phyloP scores from a whole-genome alignment of 1,140 invertebrate species.

The Parapsyche elsis region DNA sequence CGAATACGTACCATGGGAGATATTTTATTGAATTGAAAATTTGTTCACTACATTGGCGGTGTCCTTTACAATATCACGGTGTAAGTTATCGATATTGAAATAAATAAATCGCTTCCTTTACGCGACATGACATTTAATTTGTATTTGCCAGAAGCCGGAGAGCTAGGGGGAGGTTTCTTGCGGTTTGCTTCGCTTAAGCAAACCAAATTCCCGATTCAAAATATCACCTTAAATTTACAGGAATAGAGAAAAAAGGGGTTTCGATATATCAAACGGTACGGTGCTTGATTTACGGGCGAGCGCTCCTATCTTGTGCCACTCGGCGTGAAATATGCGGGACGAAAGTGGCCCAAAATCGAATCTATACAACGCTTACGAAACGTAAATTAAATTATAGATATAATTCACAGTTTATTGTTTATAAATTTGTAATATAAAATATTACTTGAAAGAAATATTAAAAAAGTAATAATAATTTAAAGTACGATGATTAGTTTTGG shows the following conservation, averaged over 20 bases:
- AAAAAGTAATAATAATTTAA: background rate
- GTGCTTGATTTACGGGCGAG: conserved; percentile 32
- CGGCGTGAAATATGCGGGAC: conserved; percentile 22
- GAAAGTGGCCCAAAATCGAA: background rate
- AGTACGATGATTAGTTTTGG: background rate
- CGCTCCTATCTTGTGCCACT: conserved; percentile 12
- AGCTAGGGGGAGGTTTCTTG: background rate
- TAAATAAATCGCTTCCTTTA: background rate
- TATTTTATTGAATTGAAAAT: background rate
- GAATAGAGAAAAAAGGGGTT: background rate
- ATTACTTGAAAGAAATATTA: background rate
- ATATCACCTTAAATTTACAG: conserved; percentile 5
- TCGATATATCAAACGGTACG: background rate
- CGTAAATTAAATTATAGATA: background rate
- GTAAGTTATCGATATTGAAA: background rate
- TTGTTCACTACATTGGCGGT: background rate
- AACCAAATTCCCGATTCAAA: background rate
- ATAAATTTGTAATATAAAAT: background rate
- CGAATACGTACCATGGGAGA: background rate
- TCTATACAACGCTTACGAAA: background rate
- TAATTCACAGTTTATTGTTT: background rate
- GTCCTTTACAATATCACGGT: background rate
- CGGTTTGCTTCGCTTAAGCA: background rate
- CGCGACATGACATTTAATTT: background rate
- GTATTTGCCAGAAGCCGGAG: background rate